Evolutionary conservation across 2,797 vertebrate species (phyloP).

Genomic region (Syndactyla subalaris): DNA sequence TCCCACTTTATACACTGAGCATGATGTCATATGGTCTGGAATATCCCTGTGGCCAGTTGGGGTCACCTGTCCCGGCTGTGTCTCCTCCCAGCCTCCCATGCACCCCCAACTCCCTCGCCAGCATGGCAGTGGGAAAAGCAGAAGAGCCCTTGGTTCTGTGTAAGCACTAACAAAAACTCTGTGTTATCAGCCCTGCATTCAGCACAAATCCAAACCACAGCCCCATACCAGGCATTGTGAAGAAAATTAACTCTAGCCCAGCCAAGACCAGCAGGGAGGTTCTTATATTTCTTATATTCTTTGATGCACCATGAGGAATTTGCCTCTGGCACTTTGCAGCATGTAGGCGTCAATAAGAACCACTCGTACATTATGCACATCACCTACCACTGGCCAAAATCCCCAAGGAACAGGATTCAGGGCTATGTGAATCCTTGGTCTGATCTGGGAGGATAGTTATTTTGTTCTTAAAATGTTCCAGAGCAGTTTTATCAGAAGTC

Average conservation of each 20-base stretch:
- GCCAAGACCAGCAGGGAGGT: not conserved
- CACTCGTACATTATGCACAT: not conserved
- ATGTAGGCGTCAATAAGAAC: not conserved
- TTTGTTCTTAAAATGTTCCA: not conserved
- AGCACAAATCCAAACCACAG: not conserved
- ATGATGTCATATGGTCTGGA: not conserved
- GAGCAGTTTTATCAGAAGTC: not conserved
- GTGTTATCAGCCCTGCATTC: not conserved
- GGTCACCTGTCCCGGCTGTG: not conserved
- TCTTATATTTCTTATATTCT: not conserved
- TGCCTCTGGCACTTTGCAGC: not conserved
- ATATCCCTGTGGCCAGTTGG: not conserved
- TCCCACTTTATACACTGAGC: not conserved
- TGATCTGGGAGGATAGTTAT: not conserved
- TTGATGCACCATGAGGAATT: not conserved
- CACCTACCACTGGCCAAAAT: not conserved
- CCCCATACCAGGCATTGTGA: not conserved
- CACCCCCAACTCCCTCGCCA: not conserved
- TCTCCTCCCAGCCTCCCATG: not conserved
- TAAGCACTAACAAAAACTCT: not conserved
- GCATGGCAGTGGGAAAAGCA: not conserved
- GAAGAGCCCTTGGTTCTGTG: not conserved
- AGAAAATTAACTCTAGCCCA: not conserved
- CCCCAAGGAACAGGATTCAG: not conserved
- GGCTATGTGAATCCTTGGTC: not conserved